Percentiles rank a stretch among this genome's conserved stretches.
Evolutionary conservation across 2,888 invertebrate genomes (phyloP).

Genomic region (Agrochola lychnidis): DNA sequence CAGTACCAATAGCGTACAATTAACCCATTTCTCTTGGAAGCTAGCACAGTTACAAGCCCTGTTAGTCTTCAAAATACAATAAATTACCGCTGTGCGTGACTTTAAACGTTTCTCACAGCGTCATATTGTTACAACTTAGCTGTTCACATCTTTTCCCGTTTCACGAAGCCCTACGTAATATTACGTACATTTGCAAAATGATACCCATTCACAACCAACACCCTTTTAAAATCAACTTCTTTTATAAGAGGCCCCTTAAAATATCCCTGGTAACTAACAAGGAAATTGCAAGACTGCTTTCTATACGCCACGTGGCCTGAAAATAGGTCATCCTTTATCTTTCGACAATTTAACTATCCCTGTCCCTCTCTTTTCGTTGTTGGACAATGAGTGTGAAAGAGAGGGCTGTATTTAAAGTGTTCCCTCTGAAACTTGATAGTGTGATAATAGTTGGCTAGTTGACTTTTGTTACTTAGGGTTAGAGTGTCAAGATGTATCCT

Average conservation of each 20-base stretch:
- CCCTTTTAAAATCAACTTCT: conserved; percentile 45
- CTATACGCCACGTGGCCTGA: conserved; percentile 83
- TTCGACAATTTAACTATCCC: conserved; percentile 75
- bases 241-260: conserved; percentile 41
- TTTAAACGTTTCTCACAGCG: conserved; percentile 48
- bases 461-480: conserved; percentile 61
- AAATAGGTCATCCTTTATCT: conserved; percentile 87
- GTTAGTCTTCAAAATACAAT: conserved; percentile 50
- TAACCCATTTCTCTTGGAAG: conserved; percentile 49
- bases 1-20: conserved; percentile 24
- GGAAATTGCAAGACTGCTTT: conserved; percentile 73
- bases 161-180: conserved; percentile 10
- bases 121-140: conserved; percentile 56
- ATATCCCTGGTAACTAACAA: conserved; percentile 50
- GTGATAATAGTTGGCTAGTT: conserved; percentile 61
- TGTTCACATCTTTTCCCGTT: conserved; percentile 47
- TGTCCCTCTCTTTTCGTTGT: conserved; percentile 71
- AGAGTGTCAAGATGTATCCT: conserved; percentile 64
- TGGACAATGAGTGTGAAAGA: conserved; percentile 62
- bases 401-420: conserved; percentile 59
- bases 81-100: conserved; percentile 57
- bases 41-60: conserved; percentile 50
- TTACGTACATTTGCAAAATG: conserved; percentile 33
- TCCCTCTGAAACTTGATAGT: conserved; percentile 67
- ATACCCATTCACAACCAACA: conserved; percentile 25